phyloP scores from a whole-genome alignment of 2,113 vertebrate genomes.

The Pelvicachromis taeniatus region DNA sequence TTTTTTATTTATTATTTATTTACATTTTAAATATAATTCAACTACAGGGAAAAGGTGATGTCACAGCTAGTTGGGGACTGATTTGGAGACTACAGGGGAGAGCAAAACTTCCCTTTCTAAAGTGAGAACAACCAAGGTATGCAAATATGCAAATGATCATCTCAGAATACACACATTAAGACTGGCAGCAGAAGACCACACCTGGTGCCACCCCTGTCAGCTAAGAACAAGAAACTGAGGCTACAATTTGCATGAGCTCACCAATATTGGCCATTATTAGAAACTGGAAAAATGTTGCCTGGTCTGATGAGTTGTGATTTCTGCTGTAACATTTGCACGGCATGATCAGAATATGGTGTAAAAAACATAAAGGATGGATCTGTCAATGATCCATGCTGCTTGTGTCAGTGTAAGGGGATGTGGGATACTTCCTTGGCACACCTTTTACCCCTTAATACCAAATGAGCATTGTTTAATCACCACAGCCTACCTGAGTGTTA shows the following conservation, averaged over 20 bases:
- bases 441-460: background rate
- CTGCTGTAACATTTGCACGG: background rate
- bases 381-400: background rate
- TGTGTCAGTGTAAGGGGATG: background rate
- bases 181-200: background rate
- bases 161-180: background rate
- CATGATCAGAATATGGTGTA: background rate
- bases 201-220: background rate
- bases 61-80: background rate
- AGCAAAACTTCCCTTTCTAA: background rate
- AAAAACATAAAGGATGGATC: background rate
- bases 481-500: background rate
- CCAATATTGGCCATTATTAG: background rate
- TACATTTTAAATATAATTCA: background rate
- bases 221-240: background rate
- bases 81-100: background rate
- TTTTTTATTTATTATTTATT: background rate
- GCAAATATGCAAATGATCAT: rapidly evolving
- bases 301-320: background rate
- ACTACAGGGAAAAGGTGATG: background rate
- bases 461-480: background rate
- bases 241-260: background rate
- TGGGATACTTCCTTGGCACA: background rate
- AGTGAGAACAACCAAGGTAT: background rate
- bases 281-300: background rate